Base-by-base conservation (phyloP, 35 echinoderm and acorn worm species). In the Lytechinus pictus region DNA sequence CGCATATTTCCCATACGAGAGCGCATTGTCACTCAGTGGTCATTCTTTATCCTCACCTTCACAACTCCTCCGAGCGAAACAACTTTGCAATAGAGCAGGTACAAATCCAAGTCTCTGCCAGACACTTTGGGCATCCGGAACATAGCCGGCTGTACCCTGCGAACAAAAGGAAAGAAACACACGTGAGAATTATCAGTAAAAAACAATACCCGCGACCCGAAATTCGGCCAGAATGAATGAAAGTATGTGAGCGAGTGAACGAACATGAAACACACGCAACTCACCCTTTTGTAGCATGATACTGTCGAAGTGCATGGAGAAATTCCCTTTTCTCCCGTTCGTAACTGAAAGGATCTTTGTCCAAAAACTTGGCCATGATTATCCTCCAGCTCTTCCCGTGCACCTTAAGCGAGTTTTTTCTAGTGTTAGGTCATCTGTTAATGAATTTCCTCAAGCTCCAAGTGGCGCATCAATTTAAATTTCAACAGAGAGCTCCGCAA, bases 331-430 rank as follows among this genome's bases (percentile, higher is more conserved):
- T 96, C 92, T 97, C 98, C 61, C 97, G 95, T 94, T 97, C 98
- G 94, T 99, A 99, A 60, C 93, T 93, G 72, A 95, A 97, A 94
- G 98, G 98, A 97, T 99, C 98, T 97, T 99, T 99, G 92, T 97
- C 98, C 95, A 99, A 91, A 96, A 97, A 97, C 97, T 97, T 96
- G 28, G 97, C 98, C 98, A 99, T 99, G 79, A 95, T 98, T 95
- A 95, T 95, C 91, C 97, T 96, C 96, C 96, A 98, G 91, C 95
- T 92, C 96, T 96, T 94, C 91, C 96, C 94, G 95, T 90, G 95
- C 94, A 93, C 92, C 94, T 98, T 95, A 86, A 88, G 97, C 87
- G 94, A 96, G 94, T 86, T 94, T 94, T 44, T 94, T 87, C 94
- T 96, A 61, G 92, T 96, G 94, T 96, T 94, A 97, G 96, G 97